Conservation (phyloP, 2,888 invertebrate species). For the Arge pagana region DNA sequence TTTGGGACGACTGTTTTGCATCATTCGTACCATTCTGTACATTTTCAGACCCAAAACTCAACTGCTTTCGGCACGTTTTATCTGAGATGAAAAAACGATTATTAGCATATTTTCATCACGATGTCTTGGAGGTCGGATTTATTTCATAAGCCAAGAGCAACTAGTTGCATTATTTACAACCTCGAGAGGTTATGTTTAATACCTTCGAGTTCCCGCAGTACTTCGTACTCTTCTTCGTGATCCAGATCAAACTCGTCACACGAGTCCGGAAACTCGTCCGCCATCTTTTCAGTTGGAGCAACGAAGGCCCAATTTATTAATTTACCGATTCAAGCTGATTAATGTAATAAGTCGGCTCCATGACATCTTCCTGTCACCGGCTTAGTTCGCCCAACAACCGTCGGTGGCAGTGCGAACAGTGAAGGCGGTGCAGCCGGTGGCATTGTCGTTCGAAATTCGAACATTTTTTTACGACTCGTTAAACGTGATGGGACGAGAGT, state of each 20-base stretch:
- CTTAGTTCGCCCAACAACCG: neutral
- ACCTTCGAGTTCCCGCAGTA: conserved; percentile 52
- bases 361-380: conserved; percentile 18
- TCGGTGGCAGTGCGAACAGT: no score
- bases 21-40: neutral
- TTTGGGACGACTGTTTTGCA: neutral
- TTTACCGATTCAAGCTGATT: conserved; percentile 12
- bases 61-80: conserved; percentile 10
- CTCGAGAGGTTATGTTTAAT: conserved; percentile 26
- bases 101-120: no score
- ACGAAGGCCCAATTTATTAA: conserved; percentile 12
- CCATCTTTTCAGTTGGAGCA: conserved; percentile 37
- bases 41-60: conserved; percentile 12
- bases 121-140: no score
- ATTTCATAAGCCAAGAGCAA: no score
- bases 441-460: no score
- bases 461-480: no score
- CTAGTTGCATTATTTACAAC: neutral
- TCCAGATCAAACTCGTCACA: conserved; percentile 58
- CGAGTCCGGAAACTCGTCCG: conserved; percentile 52
- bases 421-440: no score
- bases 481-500: no score
- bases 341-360: conserved; percentile 14
- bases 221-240: conserved; percentile 52
- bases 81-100: conserved; percentile 1